Percentiles rank a stretch among this genome's conserved stretches.
phyloP scores from a whole-genome alignment of 1,140 invertebrate genomes.

The Arctopsyche grandis region DNA sequence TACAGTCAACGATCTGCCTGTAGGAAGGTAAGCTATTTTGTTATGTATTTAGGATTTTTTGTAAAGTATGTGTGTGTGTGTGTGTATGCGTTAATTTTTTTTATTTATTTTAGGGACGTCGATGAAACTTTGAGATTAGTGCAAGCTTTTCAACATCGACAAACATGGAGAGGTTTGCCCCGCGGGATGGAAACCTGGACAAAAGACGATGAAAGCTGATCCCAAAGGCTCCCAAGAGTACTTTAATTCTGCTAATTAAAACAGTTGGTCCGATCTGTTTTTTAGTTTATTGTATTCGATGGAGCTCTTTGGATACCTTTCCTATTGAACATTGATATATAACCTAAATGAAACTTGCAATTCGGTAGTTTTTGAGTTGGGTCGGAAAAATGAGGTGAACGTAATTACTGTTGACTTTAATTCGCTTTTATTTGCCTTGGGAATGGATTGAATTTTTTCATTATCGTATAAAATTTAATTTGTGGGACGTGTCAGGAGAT shows the following conservation, averaged over 20 bases:
- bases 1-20: constrained; percentile 97
- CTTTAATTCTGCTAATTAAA: constrained; percentile 75
- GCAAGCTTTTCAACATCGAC: constrained; percentile 95
- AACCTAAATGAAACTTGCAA: too few species aligned
- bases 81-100: too few species aligned
- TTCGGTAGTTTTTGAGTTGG: too few species aligned
- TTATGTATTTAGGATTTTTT: too few species aligned
- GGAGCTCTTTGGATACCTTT: background rate
- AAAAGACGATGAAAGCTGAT: constrained; percentile 95
- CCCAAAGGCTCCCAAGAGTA: constrained; percentile 86
- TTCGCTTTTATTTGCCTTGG: too few species aligned
- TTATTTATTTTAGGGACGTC: constrained; percentile 69
- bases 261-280: too few species aligned
- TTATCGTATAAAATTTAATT: too few species aligned
- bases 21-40: constrained; percentile 80
- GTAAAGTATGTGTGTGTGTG: background rate
- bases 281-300: background rate
- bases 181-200: constrained; percentile 95
- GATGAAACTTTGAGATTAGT: constrained; percentile 94
- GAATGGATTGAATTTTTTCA: too few species aligned
- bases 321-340: too few species aligned
- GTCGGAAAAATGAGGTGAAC: too few species aligned
- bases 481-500: too few species aligned
- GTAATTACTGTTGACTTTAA: too few species aligned
- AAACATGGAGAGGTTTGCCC: constrained; percentile 97